Evolutionary conservation across 2,113 vertebrate genomes (phyloP).

Genomic region (Alethe diademata): DNA sequence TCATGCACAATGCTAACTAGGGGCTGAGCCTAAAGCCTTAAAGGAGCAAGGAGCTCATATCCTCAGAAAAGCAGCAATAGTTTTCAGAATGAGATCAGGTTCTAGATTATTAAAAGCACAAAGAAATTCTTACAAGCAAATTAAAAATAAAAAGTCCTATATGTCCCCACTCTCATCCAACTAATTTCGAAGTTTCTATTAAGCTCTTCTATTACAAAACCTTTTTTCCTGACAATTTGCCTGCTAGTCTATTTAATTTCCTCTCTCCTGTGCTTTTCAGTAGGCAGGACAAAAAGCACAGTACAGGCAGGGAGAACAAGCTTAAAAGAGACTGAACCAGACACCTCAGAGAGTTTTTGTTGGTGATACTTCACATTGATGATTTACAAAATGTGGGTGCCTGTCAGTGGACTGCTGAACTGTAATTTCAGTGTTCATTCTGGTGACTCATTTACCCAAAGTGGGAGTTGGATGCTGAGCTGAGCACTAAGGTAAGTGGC

Average conservation of each 20-base stretch:
- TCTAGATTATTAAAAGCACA: background rate
- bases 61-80: background rate
- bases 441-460: background rate
- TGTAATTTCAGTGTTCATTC: background rate
- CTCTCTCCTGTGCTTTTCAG: background rate
- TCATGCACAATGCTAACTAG: background rate
- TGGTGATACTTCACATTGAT: background rate
- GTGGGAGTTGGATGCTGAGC: slow-evolving; percentile 39
- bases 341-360: background rate
- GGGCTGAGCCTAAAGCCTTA: background rate
- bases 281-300: background rate
- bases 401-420: background rate
- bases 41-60: background rate
- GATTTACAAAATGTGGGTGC: background rate
- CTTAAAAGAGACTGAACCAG: background rate
- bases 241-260: background rate
- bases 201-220: background rate
- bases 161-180: background rate
- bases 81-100: background rate
- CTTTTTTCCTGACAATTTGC: background rate
- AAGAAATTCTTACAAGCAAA: background rate
- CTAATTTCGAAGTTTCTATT: background rate
- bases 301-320: background rate
- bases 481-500: slow-evolving; percentile 40
- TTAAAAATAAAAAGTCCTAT: background rate